Conservation (phyloP, 2,113 vertebrate species). For the Penelope pileata region DNA sequence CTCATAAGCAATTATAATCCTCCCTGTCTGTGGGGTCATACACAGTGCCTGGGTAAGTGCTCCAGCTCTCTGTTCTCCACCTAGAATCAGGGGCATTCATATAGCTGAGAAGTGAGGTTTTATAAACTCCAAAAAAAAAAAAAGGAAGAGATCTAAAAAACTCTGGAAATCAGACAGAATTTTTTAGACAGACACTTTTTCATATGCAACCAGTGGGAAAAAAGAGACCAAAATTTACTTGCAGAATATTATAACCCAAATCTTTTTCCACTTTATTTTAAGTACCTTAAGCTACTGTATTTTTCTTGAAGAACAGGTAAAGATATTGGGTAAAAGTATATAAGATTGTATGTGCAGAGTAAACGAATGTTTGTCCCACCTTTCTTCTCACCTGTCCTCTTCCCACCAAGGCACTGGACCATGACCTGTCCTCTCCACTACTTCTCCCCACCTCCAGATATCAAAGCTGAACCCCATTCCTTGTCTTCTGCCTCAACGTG, state of each 20-base stretch:
- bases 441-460: not conserved
- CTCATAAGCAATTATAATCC: not conserved
- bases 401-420: not conserved
- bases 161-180: not conserved
- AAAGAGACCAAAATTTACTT: not conserved
- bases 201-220: not conserved
- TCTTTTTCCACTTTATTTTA: not conserved
- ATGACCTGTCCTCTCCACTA: not conserved
- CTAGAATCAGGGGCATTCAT: not conserved
- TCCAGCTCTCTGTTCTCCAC: not conserved
- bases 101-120: not conserved
- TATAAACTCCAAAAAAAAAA: not conserved
- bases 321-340: not conserved
- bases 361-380: not conserved
- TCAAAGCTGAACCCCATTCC: not conserved
- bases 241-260: not conserved
- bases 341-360: accelerated
- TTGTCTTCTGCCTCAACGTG: not conserved
- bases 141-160: not conserved
- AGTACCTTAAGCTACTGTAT: not conserved
- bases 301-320: not conserved
- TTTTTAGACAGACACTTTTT: not conserved
- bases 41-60: not conserved
- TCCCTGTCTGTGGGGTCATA: not conserved
- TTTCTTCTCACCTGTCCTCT: not conserved